Conservation (phyloP, 2,888 invertebrate species). For the Agonopterix arenella region DNA sequence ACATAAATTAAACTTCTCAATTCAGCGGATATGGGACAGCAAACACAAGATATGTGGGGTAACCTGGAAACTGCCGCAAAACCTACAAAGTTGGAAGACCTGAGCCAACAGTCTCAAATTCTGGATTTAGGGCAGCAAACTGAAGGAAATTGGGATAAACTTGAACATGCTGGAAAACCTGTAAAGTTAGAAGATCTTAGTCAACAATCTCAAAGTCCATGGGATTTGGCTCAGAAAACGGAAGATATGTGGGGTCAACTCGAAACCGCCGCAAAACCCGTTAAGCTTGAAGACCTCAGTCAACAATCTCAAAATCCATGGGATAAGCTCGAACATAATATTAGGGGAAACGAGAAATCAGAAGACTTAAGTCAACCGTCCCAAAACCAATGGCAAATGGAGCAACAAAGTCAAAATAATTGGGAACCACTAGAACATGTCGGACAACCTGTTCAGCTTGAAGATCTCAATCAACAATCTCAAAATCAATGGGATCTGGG, state of each 20-base stretch:
- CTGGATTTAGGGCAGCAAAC: slow-evolving; percentile 12
- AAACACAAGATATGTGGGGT: slow-evolving; percentile 10
- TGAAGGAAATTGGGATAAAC: slow-evolving; percentile 7
- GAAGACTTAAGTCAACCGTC: slow-evolving; percentile 10
- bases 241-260: slow-evolving; percentile 12
- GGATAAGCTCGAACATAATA: too few species aligned
- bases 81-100: slow-evolving; percentile 9
- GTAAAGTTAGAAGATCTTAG: slow-evolving; percentile 12
- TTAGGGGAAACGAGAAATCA: background rate
- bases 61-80: slow-evolving; percentile 9
- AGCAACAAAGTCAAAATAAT: slow-evolving; percentile 11
- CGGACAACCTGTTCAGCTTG: background rate
- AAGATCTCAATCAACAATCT: slow-evolving; percentile 15
- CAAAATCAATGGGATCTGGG: slow-evolving; percentile 25
- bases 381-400: slow-evolving; percentile 22
- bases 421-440: background rate
- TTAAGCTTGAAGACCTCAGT: slow-evolving; percentile 11
- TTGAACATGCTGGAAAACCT: slow-evolving; percentile 10
- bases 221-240: slow-evolving; percentile 12
- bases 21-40: slow-evolving; percentile 23
- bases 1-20: slow-evolving; percentile 17
- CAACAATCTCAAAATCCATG: slow-evolving; percentile 1
- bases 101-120: slow-evolving; percentile 13
- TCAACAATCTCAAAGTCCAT: slow-evolving; percentile 1
- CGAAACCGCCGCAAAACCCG: slow-evolving; percentile 10